Base-by-base conservation (phyloP, 1,140 invertebrate genomes). In the Pseudobourletiella spinata region DNA sequence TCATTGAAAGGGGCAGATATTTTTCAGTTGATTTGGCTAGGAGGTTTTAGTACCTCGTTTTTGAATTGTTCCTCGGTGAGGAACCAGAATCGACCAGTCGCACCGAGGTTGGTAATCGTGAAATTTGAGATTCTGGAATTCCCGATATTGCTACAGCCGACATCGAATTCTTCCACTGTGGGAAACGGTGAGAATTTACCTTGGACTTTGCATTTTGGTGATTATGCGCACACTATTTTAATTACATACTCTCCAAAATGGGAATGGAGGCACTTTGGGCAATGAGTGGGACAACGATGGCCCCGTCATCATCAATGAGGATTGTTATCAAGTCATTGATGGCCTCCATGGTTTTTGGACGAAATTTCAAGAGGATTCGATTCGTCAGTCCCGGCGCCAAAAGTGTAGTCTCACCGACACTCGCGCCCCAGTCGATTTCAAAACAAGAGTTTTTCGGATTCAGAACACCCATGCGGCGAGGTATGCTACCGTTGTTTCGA, bases 51-150 rank as follows among this genome's bases (percentile, higher is more conserved):
- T 24, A 64, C 59, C 30, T 68, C 57, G 2, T 63, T 59, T 20
- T 15, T 51, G 48, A 68, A 65, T 35, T 68, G 63, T 32, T 56
- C 63, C 44, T 68, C 67, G 20, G 60, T 30, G 4, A 68, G 28
- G 22, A 68, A 57, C 67, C 67, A 68, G 57, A 68, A 68, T 35
- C 63, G 29, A 1, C 54, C 67, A 18, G 22, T 35, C 0, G 55
- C 58, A n/a, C 63, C 63, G 0, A 29, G 1, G 63, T 65, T 65
- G 14, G 18, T 54, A 18, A 68, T 35, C 48, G 62, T 39, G 61
- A 68, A 68, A 1, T 16, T 22, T 25, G 39, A 25, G 3, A 51
- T 32, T 26, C 57, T n/a, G 6, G 29, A 16, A 18, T 50, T 28
- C 2, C 63, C 61, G 24, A 68, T 39, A 24, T 39, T n/a, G 22